Evolutionary conservation across 2,113 vertebrate genomes (phyloP).

Genomic region (Furnarius figulus): DNA sequence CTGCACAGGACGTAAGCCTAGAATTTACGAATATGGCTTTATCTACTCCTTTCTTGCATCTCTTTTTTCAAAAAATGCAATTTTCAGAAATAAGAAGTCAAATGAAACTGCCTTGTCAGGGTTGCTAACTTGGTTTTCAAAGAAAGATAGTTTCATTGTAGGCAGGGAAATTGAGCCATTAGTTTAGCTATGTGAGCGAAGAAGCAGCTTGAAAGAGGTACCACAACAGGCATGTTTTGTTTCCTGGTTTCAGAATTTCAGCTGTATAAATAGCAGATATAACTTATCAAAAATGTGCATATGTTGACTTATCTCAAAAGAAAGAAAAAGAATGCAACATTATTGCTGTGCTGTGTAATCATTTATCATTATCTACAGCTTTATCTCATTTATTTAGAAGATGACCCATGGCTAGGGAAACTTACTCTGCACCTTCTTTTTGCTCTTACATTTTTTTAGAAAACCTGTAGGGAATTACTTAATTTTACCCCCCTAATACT

Average conservation of each 20-base stretch:
- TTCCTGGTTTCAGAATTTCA: neutral
- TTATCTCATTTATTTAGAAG: neutral
- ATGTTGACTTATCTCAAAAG: neutral
- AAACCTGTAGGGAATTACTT: neutral
- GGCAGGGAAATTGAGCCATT: neutral
- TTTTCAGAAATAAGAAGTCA: neutral
- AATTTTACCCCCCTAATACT: neutral
- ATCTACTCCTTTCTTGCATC: neutral
- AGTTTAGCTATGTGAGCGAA: neutral
- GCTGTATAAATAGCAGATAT: neutral
- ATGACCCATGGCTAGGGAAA: neutral
- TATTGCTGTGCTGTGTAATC: neutral
- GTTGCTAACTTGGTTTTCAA: neutral
- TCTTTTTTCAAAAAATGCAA: neutral
- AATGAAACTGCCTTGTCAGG: neutral
- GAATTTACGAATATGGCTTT: neutral
- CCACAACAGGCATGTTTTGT: neutral
- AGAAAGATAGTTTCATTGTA: neutral
- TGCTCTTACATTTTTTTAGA: neutral
- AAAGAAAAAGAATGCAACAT: neutral
- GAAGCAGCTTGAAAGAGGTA: neutral
- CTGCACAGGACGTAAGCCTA: neutral
- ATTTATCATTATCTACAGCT: neutral
- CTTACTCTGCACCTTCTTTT: neutral
- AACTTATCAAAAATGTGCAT: neutral